Conservation (phyloP, 2,113 vertebrate genomes). For the Megalops atlanticus region DNA sequence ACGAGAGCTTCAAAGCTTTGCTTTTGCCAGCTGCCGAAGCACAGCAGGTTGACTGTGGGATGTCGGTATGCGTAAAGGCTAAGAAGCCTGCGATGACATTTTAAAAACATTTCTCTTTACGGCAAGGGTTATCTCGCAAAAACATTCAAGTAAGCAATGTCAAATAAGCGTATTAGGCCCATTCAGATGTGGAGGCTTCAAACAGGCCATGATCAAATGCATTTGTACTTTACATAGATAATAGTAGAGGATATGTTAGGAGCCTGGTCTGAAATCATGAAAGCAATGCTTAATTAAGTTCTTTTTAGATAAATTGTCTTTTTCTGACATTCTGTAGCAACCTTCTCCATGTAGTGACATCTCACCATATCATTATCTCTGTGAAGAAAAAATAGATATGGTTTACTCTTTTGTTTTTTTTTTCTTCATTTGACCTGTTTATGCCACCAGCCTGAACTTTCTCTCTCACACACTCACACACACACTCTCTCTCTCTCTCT, state of each 20-base stretch:
- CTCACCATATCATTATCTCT: neutral
- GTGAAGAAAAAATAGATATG: neutral
- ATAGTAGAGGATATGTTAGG: neutral
- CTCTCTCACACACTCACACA: no score
- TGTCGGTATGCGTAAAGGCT: neutral
- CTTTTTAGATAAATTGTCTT: no score
- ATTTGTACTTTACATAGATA: neutral
- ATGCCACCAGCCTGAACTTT: no score
- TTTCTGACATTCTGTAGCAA: neutral
- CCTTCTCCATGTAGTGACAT: neutral
- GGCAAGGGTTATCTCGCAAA: neutral
- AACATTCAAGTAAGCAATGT: neutral
- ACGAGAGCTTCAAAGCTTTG: neutral
- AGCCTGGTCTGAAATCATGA: neutral
- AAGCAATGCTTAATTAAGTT: neutral
- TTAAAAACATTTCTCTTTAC: neutral
- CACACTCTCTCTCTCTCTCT: no score
- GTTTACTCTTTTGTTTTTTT: no score
- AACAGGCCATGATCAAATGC: neutral
- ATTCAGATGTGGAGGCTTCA: slow-evolving; percentile 3
- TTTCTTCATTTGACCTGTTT: neutral
- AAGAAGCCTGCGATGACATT: neutral
- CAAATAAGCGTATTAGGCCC: neutral
- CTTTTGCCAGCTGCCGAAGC: neutral
- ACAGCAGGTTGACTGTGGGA: neutral